Evolutionary conservation across 2,113 vertebrate species (phyloP), one percentile per base, ranked within the genome.

Genomic region (Sceloporus tristichus): DNA sequence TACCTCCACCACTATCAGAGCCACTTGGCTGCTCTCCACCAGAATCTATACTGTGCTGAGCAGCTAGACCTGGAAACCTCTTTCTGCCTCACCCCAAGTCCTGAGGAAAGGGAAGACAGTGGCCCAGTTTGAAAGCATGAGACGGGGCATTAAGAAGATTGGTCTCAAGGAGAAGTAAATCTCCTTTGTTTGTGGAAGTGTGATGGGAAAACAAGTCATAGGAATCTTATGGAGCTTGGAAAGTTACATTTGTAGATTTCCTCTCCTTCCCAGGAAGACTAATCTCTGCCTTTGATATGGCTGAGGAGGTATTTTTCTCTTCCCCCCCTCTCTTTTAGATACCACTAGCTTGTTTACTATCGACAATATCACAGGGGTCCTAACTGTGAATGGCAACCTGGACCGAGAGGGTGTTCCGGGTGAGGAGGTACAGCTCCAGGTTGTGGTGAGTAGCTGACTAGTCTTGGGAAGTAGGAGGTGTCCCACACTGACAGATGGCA

Each of bases 361-460:
- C 1, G 0, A 78, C 9, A 0, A 0, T 0, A 5, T 0, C 0
- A 86, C 21, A 23, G 99, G 98, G 1, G 4, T 88, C 40, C 98
- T 99, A 94, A 76, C 13, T 23, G 97, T 99, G 25, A 82, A 0
- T 0, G 81, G 82, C 5, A 0, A 0, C 1, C 94, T 99, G 91
- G 98, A 99, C 91, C 97, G 98, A 71, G 99, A 99, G 91, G 92
- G 96, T 90, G 83, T 96, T 83, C 91, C 91, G 74, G 92, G 87
- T 0, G 95, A 97, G 84, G 82, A 88, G 54, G 94, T 99, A 66
- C 91, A 89, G 48, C 92, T 99, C 90, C 73, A 90, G 42, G 96
- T 99, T 66, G 96, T 38, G 66, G 99, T 99, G 91, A 96, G 97
- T 91, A 74, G 73, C 16, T 87, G n/a, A 65, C 40, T 2, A 90